Conservation (phyloP, 2,797 vertebrate genomes). For the Sebastes itinus region DNA sequence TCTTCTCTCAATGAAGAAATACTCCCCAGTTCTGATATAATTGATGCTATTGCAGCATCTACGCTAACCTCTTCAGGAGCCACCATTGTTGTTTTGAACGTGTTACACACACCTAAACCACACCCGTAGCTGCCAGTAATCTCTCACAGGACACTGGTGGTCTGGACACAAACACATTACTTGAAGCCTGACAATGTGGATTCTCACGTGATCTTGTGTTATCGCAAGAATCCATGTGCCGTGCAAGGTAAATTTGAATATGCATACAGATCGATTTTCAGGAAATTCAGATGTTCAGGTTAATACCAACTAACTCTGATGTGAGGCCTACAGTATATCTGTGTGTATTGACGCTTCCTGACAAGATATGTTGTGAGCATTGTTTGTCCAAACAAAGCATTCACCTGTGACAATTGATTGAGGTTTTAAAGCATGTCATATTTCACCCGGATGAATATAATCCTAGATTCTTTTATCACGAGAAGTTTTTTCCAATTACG, state of each 20-base stretch:
- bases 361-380: background rate
- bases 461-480: constrained; percentile 15
- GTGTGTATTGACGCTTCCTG: background rate
- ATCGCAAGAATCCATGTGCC: background rate
- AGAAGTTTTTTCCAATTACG: constrained; percentile 29
- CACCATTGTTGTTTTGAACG: background rate
- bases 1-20: background rate
- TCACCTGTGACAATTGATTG: background rate
- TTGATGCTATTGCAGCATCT: background rate
- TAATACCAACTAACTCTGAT: background rate
- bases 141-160: background rate
- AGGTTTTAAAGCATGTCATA: constrained; percentile 12
- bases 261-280: background rate
- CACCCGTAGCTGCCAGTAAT: background rate
- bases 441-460: constrained; percentile 17
- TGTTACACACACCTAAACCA: background rate
- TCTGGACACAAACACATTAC: background rate
- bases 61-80: background rate
- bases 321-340: background rate
- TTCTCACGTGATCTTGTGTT: background rate
- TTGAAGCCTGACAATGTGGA: background rate
- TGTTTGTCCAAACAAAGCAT: background rate
- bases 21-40: background rate
- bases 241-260: background rate
- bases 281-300: too few relatives aligned